Percentiles rank a stretch among this genome's conserved stretches.
Conservation (phyloP, 2,113 vertebrate genomes). For the Chascanopsetta lugubris region DNA sequence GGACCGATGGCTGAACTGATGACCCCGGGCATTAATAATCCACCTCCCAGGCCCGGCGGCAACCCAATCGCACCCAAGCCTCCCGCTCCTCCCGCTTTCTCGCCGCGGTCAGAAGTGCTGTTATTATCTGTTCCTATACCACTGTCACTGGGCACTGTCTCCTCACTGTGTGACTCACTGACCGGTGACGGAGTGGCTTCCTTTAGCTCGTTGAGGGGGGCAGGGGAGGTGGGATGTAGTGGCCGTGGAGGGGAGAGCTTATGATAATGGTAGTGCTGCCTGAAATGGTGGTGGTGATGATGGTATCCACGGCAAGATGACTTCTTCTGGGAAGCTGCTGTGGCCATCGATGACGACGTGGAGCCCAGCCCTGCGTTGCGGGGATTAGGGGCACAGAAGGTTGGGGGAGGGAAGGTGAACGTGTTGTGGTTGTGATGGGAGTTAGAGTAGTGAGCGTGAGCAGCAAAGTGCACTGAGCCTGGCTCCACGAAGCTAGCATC, state of each 20-base stretch:
- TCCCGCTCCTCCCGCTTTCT: slow-evolving; percentile 84
- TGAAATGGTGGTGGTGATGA: slow-evolving; percentile 81
- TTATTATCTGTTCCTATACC: slow-evolving; percentile 99
- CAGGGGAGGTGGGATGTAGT: slow-evolving; percentile 83
- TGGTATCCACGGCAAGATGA: slow-evolving; percentile 79
- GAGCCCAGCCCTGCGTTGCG: slow-evolving; percentile 64
- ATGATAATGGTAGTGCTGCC: slow-evolving; percentile 81
- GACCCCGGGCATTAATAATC: slow-evolving; percentile 85
- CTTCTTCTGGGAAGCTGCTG: slow-evolving; percentile 78
- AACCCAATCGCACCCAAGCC: slow-evolving; percentile 73
- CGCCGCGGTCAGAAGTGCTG: slow-evolving; percentile 95
- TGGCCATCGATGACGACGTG: slow-evolving; percentile 38
- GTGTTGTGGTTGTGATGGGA: slow-evolving; percentile 76
- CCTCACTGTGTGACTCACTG: slow-evolving; percentile 98
- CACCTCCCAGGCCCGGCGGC: slow-evolving; percentile 68
- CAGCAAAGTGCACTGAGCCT: slow-evolving; percentile 89
- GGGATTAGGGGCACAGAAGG: slow-evolving; percentile 80
- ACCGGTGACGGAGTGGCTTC: slow-evolving; percentile 97
- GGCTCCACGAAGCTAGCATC: slow-evolving; percentile 96
- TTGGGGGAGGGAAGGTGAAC: slow-evolving; percentile 80
- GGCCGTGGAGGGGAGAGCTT: slow-evolving; percentile 83
- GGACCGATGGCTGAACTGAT: slow-evolving; percentile 82
- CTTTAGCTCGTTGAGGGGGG: slow-evolving; percentile 93
- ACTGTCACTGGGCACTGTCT: slow-evolving; percentile 96
- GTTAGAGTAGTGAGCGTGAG: slow-evolving; percentile 77